A percentile compares a stretch with the other conserved stretches of the same genome.
phyloP scores from a whole-genome alignment of 2,888 invertebrate genomes.

The Villa cingulata region DNA sequence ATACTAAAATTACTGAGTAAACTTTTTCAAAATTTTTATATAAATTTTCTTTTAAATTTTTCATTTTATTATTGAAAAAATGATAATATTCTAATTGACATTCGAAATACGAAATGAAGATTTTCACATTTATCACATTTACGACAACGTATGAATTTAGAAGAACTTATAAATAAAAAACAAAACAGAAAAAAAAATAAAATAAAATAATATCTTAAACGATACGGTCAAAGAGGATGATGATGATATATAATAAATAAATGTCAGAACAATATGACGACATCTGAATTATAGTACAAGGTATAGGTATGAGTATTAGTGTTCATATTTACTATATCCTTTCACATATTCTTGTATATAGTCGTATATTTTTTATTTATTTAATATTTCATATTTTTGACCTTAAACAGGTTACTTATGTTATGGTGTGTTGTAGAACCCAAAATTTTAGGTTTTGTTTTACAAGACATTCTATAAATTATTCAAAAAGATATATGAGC shows the following conservation, averaged over 20 bases:
- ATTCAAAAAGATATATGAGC: too few relatives aligned
- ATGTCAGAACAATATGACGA: slow-evolving; percentile 8
- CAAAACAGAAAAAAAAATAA: neutral
- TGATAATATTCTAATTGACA: too few relatives aligned
- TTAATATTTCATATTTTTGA: slow-evolving; percentile 4
- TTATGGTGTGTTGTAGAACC: slow-evolving; percentile 1
- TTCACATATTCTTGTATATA: too few relatives aligned
- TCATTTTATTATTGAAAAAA: too few relatives aligned
- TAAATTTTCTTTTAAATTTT: too few relatives aligned
- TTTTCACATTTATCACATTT: neutral
- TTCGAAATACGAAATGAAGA: neutral
- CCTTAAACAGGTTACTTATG: slow-evolving; percentile 5
- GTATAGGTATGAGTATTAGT: too few relatives aligned
- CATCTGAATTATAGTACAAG: slow-evolving; percentile 6
- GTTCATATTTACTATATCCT: too few relatives aligned
- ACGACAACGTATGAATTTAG: too few relatives aligned
- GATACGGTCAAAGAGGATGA: neutral
- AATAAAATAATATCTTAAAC: too few relatives aligned
- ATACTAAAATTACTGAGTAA: too few relatives aligned
- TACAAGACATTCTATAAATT: neutral
- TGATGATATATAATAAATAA: slow-evolving; percentile 6
- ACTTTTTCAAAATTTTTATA: too few relatives aligned
- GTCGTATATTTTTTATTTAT: neutral
- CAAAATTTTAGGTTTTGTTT: neutral
- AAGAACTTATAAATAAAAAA: neutral